Percentiles rank a stretch among this genome's conserved stretches.
Evolutionary conservation across 2,797 vertebrate species (phyloP).

Genomic region (Harpagifer antarcticus): DNA sequence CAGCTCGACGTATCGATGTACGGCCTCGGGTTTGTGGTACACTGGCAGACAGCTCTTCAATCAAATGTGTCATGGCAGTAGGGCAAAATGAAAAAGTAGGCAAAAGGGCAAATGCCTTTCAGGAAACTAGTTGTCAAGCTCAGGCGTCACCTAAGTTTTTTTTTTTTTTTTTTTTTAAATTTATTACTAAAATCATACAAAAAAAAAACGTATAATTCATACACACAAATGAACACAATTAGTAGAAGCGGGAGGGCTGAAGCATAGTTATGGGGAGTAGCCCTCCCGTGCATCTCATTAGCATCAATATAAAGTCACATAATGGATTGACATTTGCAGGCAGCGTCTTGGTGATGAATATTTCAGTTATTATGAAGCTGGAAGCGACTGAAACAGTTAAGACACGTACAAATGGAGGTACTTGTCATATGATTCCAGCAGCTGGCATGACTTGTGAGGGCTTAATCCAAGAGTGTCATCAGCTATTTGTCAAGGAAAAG

Average conservation of each 20-base stretch:
- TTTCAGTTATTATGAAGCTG: slow-evolving; percentile 46
- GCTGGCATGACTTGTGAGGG: slow-evolving; percentile 73
- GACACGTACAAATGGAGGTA: slow-evolving; percentile 49
- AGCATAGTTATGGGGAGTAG: too few relatives aligned
- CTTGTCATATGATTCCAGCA: slow-evolving; percentile 73
- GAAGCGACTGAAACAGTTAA: slow-evolving; percentile 58
- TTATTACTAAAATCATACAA: too few relatives aligned
- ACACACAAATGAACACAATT: too few relatives aligned
- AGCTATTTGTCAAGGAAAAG: slow-evolving; percentile 68
- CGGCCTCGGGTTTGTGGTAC: slow-evolving; percentile 22
- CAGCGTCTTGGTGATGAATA: slow-evolving; percentile 44
- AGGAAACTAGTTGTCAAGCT: slow-evolving; percentile 58
- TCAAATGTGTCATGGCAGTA: slow-evolving; percentile 52
- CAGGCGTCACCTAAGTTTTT: slow-evolving; percentile 48
- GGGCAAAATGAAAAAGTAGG: slow-evolving; percentile 50
- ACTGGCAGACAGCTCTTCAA: slow-evolving; percentile 47
- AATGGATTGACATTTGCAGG: slow-evolving; percentile 61
- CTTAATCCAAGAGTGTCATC: slow-evolving; percentile 74
- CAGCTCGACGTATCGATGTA: slow-evolving; percentile 11
- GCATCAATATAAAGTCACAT: too few relatives aligned
- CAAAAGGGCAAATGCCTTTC: slow-evolving; percentile 65
- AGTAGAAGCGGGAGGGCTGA: too few relatives aligned
- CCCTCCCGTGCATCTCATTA: too few relatives aligned
- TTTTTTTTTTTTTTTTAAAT: too few relatives aligned
- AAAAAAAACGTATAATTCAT: too few relatives aligned